These are phyloP conservation scores for Poeciliopsis infans DNA, from an alignment of 2,797 vertebrate genomes.

Conservation along the genomic window DNA sequence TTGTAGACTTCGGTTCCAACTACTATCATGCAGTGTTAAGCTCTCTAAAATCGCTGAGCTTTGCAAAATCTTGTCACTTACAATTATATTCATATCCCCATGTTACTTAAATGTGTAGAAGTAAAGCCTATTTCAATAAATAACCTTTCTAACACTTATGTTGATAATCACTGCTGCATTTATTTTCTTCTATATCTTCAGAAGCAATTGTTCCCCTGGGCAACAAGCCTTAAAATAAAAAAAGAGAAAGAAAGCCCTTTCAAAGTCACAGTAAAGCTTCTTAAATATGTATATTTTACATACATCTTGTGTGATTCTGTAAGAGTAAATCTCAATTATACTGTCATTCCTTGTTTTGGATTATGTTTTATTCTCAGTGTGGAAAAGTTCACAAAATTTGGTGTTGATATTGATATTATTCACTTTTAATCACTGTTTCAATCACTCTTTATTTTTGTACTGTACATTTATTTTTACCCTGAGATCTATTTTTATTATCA, in stretches of 20 bases:
- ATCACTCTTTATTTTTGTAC: neutral
- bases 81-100: conserved; percentile 3
- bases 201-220: conserved; percentile 9
- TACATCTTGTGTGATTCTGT: conserved; percentile 34
- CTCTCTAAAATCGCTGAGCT: neutral
- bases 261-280: conserved; percentile 26
- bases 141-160: neutral
- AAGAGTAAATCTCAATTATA: conserved; percentile 45
- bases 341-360: conserved; percentile 12
- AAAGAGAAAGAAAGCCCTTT: neutral
- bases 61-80: conserved; percentile 7
- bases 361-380: conserved; percentile 21
- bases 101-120: neutral
- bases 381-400: conserved; percentile 26
- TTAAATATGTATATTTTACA: conserved; percentile 5
- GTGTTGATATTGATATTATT: conserved; percentile 10
- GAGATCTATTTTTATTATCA: neutral
- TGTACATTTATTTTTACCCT: neutral
- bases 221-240: conserved; percentile 5
- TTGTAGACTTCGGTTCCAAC: neutral
- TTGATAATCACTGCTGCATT: neutral
- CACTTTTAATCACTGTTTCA: conserved; percentile 14
- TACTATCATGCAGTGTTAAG: neutral
- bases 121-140: neutral
- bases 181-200: neutral